Conservation (phyloP, 2,797 vertebrate genomes). For the Scolopax rusticola region DNA sequence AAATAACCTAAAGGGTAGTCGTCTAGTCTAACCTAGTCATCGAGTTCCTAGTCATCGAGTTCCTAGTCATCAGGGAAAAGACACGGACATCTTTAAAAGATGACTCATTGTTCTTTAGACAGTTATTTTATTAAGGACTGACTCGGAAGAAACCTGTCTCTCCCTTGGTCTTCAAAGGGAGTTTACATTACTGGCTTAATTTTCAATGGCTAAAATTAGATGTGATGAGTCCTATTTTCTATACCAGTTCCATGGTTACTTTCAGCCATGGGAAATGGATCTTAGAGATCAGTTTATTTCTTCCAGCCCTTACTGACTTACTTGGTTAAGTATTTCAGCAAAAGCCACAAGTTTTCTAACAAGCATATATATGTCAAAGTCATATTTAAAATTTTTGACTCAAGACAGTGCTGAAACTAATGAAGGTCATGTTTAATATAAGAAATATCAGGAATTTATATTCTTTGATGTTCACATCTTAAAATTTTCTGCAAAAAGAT, state of each 20-base stretch:
- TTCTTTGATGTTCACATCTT: neutral
- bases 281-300: neutral
- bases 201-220: neutral
- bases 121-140: neutral
- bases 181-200: neutral
- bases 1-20: neutral
- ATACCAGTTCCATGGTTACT: neutral
- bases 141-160: neutral
- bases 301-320: neutral
- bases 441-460: neutral
- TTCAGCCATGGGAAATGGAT: neutral
- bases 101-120: neutral
- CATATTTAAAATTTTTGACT: neutral
- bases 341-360: neutral
- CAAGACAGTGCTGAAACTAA: neutral
- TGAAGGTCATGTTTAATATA: neutral
- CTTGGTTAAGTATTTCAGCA: neutral
- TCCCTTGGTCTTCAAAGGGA: neutral
- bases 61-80: neutral
- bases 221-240: neutral
- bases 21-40: neutral
- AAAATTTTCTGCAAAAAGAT: neutral
- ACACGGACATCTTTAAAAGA: neutral
- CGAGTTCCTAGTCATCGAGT: neutral
- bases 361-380: fast-evolving